Base-by-base conservation (phyloP, 2,113 vertebrate species). In the Murina feae region DNA sequence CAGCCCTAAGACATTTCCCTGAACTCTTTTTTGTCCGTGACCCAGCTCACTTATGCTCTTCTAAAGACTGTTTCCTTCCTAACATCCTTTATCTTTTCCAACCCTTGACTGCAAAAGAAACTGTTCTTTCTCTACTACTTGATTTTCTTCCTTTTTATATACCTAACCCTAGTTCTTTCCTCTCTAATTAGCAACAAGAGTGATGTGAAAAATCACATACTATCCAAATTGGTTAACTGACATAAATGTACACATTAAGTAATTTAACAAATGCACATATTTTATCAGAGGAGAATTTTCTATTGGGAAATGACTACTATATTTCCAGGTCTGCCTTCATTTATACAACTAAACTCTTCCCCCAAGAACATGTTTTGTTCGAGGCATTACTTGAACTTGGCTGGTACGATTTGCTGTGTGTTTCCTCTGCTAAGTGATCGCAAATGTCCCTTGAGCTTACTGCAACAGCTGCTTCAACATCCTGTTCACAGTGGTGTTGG, bases 401-500 rank as follows among this genome's bases (percentile, higher is more conserved):
- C 42, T 47, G 91, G 55, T 72, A 71, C 6, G 80, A 23, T 86
- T 76, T 53, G 32, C 83, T 86, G 17, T 81, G 16, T 55, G 74
- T 69, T 89, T 95, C 65, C 84, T 55, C 51, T 80, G 69, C 65
- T 94, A 66, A 18, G 1, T 11, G 83, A 47, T 65, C n/a, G 84
- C 76, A 94, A 79, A 93, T 42, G 53, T 53, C 75, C 42, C 35
- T 86, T 86, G 51, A 60, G 89, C 66, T 88, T 53, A 55, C 35
- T 44, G 51, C 95, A 94, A 95, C 97, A 97, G 97, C 95, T 97
- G 97, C 95, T 94, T 93, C 91, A 25, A 93, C 92, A 97, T 97
- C 95, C 95, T 94, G 95, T 96, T 97, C 95, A 96, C 97, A 97
- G 96, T 96, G 90, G 95, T 96, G 92, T 97, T 93, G 17, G 75